These are phyloP conservation scores for Drosophila triauraria DNA, from an alignment of 1,140 invertebrate genomes.

Conservation along the genomic window DNA sequence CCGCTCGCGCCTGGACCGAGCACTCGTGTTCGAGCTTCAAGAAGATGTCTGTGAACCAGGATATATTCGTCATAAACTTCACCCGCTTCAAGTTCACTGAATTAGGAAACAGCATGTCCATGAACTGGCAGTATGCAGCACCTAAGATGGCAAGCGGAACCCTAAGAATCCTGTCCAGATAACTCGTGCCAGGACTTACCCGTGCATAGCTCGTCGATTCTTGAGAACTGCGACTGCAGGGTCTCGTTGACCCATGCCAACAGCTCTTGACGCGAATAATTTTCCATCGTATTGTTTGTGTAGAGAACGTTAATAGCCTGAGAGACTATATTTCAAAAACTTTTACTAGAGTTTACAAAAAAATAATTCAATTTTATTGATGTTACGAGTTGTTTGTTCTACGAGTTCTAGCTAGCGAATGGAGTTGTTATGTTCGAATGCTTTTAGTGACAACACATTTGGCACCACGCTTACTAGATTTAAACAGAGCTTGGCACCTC, in stretches of 20 bases:
- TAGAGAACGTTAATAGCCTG: conserved; percentile 98
- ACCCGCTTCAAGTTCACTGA: conserved; percentile 97
- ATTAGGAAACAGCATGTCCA: conserved; percentile 99
- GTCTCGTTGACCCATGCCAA: conserved; percentile 99
- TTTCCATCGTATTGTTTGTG: conserved; percentile 98
- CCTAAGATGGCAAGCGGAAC: conserved; percentile 25
- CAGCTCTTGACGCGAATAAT: conserved; percentile 99
- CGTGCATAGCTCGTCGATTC: conserved; percentile 99
- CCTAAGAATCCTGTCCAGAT: neutral
- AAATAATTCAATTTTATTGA: too few species aligned
- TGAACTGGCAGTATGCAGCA: conserved; percentile 99
- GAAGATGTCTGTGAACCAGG: too few species aligned
- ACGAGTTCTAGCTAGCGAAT: too few species aligned
- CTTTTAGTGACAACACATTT: too few species aligned
- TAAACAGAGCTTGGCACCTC: too few species aligned
- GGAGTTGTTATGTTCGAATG: too few species aligned
- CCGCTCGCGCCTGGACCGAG: too few species aligned
- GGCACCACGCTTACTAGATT: too few species aligned
- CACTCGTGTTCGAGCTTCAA: too few species aligned
- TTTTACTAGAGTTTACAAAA: too few species aligned
- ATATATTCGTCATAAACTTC: conserved; percentile 96
- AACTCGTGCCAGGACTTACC: neutral
- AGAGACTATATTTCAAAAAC: too few species aligned
- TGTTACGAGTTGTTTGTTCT: too few species aligned
- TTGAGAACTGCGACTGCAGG: conserved; percentile 95